Evolutionary conservation across 2,797 vertebrate species (phyloP).

Genomic region (Amphiprion clarkii): DNA sequence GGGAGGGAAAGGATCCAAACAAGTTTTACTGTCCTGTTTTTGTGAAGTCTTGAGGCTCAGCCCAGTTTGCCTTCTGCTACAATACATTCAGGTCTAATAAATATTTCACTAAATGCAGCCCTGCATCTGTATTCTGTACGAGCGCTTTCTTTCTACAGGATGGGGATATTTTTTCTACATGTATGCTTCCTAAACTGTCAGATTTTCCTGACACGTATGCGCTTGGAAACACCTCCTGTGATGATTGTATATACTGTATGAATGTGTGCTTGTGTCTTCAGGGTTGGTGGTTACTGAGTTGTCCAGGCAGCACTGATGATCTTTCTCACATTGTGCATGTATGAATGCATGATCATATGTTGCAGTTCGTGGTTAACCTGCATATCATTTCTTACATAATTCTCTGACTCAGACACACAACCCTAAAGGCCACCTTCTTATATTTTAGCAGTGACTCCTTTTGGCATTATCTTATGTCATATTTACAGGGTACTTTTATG

Average conservation of each 20-base stretch:
- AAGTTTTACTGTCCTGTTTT: not conserved
- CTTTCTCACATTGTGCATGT: not conserved
- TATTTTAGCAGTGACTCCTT: not conserved
- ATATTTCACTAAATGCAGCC: not conserved
- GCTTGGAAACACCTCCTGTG: not conserved
- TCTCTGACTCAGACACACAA: not conserved
- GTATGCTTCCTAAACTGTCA: not conserved
- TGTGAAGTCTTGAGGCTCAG: not conserved
- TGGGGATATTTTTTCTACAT: not conserved
- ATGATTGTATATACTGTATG: not conserved
- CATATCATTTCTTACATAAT: slow-evolving; percentile 27
- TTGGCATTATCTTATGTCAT: slow-evolving; percentile 11
- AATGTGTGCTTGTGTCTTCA: not conserved
- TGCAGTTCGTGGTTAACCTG: slow-evolving; percentile 18
- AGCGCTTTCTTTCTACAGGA: not conserved
- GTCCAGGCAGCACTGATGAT: not conserved
- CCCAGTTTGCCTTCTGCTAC: slow-evolving; percentile 1
- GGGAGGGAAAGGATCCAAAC: slow-evolving; percentile 1
- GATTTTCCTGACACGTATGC: not conserved
- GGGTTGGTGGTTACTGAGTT: not conserved
- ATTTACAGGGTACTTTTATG: slow-evolving; percentile 32
- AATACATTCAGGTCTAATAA: not conserved
- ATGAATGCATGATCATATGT: not conserved
- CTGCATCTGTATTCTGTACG: not conserved
- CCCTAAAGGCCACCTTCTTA: slow-evolving; percentile 5